A percentile compares a stretch with the other conserved stretches of the same genome.
phyloP scores from a whole-genome alignment of 2,113 vertebrate species.

The Phycodurus eques region DNA sequence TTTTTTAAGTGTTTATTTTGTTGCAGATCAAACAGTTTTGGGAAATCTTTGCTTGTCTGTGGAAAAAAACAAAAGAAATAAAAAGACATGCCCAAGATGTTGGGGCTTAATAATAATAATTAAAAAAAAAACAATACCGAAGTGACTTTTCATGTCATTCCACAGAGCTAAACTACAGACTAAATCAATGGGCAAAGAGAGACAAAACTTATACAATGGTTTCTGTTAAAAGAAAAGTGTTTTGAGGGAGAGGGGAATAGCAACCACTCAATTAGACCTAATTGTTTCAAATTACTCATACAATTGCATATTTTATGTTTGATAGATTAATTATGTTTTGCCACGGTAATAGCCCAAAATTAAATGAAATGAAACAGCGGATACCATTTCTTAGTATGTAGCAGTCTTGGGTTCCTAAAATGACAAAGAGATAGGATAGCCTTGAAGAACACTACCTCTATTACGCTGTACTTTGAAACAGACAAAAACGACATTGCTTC shows the following conservation, averaged over 20 bases:
- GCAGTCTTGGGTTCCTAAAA: neutral
- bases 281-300: neutral
- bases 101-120: neutral
- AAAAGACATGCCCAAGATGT: neutral
- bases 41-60: neutral
- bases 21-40: neutral
- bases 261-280: neutral
- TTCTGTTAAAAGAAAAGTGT: too few relatives aligned
- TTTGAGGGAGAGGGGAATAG: neutral
- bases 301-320: neutral
- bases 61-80: neutral
- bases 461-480: slow-evolving; percentile 24
- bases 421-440: slow-evolving; percentile 21
- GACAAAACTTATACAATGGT: too few relatives aligned
- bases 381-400: neutral
- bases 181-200: neutral
- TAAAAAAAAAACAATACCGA: neutral
- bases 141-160: neutral
- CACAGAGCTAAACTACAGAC: neutral
- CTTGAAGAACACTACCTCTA: slow-evolving; percentile 23
- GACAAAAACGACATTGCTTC: slow-evolving; percentile 18
- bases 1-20: slow-evolving; percentile 51
- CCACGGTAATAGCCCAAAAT: neutral
- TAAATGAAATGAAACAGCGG: slow-evolving; percentile 9
- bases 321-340: neutral